Evolutionary conservation across 2,797 vertebrate species (phyloP).

Genomic region (Anguilla pacifica): DNA sequence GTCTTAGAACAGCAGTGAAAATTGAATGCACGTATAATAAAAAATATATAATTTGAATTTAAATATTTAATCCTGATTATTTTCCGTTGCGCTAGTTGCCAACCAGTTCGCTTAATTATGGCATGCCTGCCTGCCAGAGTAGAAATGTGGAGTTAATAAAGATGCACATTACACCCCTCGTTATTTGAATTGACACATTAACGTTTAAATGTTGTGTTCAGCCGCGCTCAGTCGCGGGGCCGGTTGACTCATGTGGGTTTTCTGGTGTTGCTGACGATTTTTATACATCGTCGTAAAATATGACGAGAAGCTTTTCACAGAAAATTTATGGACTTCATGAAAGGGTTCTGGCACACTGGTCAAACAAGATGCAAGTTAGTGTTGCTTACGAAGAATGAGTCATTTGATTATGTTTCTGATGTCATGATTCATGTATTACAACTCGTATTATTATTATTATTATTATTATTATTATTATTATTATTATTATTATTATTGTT

Average conservation of each 20-base stretch:
- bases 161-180: constrained; percentile 70
- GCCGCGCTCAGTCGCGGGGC: constrained; percentile 33
- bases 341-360: constrained; percentile 14
- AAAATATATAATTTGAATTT: background rate
- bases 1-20: background rate
- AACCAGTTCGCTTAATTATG: background rate
- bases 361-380: constrained; percentile 12
- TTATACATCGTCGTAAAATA: constrained; percentile 76
- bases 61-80: background rate
- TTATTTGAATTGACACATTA: constrained; percentile 62
- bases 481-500: background rate
- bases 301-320: constrained; percentile 57
- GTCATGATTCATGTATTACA: background rate
- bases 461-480: background rate
- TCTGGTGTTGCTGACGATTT: constrained; percentile 70
- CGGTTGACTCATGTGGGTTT: constrained; percentile 51
- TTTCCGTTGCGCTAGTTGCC: background rate
- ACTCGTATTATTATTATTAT: background rate
- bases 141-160: constrained; percentile 71
- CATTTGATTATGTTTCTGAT: background rate
- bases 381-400: background rate
- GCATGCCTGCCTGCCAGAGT: constrained; percentile 60
- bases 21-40: background rate
- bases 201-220: constrained; percentile 55
- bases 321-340: constrained; percentile 33